Percentiles rank a stretch among this genome's conserved stretches.
Conservation (phyloP, 2,797 vertebrate species). For the Sitta carolinensis region DNA sequence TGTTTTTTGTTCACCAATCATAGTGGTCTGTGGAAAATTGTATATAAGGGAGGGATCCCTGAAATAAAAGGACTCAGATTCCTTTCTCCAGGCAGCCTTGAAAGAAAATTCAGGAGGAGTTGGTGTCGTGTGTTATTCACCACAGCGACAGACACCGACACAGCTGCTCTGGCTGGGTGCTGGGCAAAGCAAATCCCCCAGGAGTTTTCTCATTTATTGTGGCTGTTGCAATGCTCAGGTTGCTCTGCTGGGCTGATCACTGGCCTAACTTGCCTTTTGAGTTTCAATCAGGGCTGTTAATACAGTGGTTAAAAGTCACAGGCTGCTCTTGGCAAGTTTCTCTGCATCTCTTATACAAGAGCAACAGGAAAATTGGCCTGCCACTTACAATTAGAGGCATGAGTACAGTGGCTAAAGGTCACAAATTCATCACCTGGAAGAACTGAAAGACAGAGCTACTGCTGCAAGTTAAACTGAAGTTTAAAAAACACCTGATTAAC, state of each 20-base stretch:
- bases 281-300: not conserved
- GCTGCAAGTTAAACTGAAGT: not conserved
- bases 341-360: not conserved
- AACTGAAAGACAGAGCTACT: not conserved
- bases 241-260: not conserved
- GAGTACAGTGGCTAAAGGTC: conserved; percentile 20
- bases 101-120: no score
- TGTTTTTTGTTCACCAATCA: no score
- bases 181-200: not conserved
- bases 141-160: no score
- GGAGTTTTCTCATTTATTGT: not conserved
- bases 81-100: no score
- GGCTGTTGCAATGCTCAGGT: not conserved
- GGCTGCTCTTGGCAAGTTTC: conserved; percentile 5
- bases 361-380: conserved; percentile 22
- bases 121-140: no score
- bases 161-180: not conserved
- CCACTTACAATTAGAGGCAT: conserved; percentile 22
- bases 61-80: no score
- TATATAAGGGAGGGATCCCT: no score
- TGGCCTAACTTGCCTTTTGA: not conserved
- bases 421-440: conserved; percentile 9
- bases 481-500: not conserved
- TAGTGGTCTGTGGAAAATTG: no score
- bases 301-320: not conserved